A percentile compares a stretch with the other conserved stretches of the same genome.
Evolutionary conservation across 2,113 vertebrate species (phyloP).

Genomic region (Acanthochromis polyacanthus): DNA sequence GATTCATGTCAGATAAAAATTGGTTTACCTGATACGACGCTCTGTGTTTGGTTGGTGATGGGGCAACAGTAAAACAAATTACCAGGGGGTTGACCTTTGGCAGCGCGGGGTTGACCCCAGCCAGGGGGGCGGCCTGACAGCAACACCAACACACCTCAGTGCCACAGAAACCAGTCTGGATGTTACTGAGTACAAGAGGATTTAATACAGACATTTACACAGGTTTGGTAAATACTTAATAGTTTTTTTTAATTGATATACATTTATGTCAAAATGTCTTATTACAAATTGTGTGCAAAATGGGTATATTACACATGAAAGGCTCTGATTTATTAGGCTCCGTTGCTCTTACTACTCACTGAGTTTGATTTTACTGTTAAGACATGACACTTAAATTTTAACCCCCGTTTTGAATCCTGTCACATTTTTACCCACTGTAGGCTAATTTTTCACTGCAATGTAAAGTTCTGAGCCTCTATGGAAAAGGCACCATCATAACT

Average conservation of each 20-base stretch:
- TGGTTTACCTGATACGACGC: constrained; percentile 80
- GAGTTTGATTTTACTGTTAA: too few species aligned
- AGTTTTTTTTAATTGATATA: background rate
- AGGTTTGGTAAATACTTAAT: background rate
- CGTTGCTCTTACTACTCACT: too few species aligned
- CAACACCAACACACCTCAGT: constrained; percentile 40
- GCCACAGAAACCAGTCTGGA: background rate
- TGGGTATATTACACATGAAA: background rate
- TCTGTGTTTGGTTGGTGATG: constrained; percentile 68
- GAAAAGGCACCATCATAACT: too few species aligned
- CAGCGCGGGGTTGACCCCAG: constrained; percentile 40
- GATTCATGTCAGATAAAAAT: constrained; percentile 84
- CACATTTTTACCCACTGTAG: too few species aligned
- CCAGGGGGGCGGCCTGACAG: constrained; percentile 39
- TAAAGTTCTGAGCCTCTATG: too few species aligned
- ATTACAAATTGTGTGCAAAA: background rate
- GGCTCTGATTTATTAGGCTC: background rate
- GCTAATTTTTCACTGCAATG: too few species aligned
- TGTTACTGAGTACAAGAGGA: background rate
- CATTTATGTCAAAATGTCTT: background rate
- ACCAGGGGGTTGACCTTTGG: constrained; percentile 68
- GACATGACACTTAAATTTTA: too few species aligned
- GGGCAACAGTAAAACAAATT: constrained; percentile 75
- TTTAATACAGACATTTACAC: background rate
- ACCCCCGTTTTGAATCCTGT: too few species aligned